Evolutionary conservation across 92 coral and sea anemone species (phyloP), one percentile per base, ranked within the genome.

Genomic region (Meandrina meandrites): DNA sequence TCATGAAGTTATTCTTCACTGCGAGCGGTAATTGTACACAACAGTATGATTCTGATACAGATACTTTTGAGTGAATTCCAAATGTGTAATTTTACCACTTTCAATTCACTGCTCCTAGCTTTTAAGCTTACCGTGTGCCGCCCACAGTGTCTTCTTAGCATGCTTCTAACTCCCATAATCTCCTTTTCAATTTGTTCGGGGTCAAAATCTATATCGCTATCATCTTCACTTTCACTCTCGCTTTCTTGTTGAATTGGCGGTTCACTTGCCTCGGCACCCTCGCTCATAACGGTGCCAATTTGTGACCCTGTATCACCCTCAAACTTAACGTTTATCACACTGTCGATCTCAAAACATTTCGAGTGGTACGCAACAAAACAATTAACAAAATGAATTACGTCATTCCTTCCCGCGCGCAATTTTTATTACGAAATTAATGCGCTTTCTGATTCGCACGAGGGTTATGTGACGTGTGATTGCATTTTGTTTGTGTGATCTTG

Each of bases 91-190:
- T 40, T 40, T n/a, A n/a, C n/a, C n/a, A n/a, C n/a, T n/a, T n/a
- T n/a, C n/a, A n/a, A n/a, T n/a, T n/a, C n/a, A n/a, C n/a, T n/a
- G n/a, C n/a, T n/a, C n/a, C n/a, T n/a, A n/a, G n/a, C n/a, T n/a
- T n/a, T 60, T 60, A 24, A 60, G 4, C 48, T 66, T 77, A 96
- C 98, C 96, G 93, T 94, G 84, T 96, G 95, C 75, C 90, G 94
- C 19, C 97, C 99, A 72, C 94, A 91, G 48, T 97, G 96, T 47
- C 99, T 80, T 24, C 92, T 93, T 32, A 97, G 68, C 72, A 94
- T 53, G 30, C 94, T 90, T 87, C 90, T 93, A 87, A 97, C 91
- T 32, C 96, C 94, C 84, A 94, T 86, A 12, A 96, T 76, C 71
- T 97, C 94, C 28, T 92, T 86, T 57, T 95, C 81, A 19, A 93